phyloP scores from a whole-genome alignment of 2,888 invertebrate genomes.

The Drosophila putrida region DNA sequence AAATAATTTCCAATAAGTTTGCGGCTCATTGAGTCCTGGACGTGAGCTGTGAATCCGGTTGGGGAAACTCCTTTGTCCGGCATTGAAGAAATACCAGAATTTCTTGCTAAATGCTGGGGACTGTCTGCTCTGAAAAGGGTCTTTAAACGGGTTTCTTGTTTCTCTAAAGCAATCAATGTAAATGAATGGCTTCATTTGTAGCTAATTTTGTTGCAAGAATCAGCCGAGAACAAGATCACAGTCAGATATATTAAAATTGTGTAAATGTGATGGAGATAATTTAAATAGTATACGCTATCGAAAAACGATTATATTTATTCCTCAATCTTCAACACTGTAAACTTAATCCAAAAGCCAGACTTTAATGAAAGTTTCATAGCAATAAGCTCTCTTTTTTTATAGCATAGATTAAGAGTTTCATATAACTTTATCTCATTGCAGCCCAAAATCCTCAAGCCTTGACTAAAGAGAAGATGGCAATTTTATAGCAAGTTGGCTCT shows the following conservation, averaged over 20 bases:
- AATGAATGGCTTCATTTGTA: constrained; percentile 50
- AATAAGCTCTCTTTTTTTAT: no score
- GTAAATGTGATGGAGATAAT: no score
- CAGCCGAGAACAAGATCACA: no score
- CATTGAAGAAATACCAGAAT: constrained; percentile 16
- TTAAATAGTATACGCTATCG: no score
- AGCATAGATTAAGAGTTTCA: no score
- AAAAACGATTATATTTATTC: no score
- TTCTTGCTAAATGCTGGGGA: constrained; percentile 4
- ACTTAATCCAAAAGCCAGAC: no score
- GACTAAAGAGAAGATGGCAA: not conserved
- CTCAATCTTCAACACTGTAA: no score
- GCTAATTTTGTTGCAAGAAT: not conserved
- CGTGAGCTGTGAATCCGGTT: constrained; percentile 54
- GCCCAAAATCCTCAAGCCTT: not conserved
- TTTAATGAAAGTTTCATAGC: no score
- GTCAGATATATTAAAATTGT: not conserved
- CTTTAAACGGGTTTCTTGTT: constrained; percentile 11
- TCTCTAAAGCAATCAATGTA: constrained; percentile 43
- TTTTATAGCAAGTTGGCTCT: constrained; percentile 5
- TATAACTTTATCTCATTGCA: not conserved
- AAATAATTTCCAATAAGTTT: constrained; percentile 80
- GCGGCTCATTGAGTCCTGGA: constrained; percentile 76
- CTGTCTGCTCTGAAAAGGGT: constrained; percentile 16
- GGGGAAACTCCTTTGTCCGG: constrained; percentile 20